These are phyloP conservation scores for Zelostemma sp. DNA, from an alignment of 1,140 invertebrate genomes.

Conservation along the genomic window DNA sequence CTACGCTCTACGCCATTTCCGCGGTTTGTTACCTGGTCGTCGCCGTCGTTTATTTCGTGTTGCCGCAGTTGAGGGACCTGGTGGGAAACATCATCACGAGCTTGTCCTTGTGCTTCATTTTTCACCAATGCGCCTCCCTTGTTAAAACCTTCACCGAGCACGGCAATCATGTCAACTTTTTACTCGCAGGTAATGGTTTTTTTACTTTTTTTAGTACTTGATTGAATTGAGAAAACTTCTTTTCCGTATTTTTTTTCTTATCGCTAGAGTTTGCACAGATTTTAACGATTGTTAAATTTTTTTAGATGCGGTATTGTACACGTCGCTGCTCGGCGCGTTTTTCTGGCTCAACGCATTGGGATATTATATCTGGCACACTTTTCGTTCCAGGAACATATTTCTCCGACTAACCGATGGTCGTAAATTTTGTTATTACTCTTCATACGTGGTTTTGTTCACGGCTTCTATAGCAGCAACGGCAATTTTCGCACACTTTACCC, in stretches of 20 bases:
- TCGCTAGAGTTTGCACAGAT: too few relatives aligned
- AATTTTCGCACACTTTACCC: conserved; percentile 83
- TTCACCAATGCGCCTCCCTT: conserved; percentile 81
- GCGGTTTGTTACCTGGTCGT: conserved; percentile 80
- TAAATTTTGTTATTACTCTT: conserved; percentile 88
- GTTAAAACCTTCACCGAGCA: conserved; percentile 84
- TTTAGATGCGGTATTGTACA: conserved; percentile 81
- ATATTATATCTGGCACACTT: conserved; percentile 89
- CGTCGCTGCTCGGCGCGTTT: conserved; percentile 81
- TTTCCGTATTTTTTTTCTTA: too few relatives aligned
- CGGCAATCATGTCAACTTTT: conserved; percentile 82
- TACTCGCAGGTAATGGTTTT: conserved; percentile 76
- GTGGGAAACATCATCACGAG: conserved; percentile 88
- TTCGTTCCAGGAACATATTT: conserved; percentile 86
- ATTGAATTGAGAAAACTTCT: too few relatives aligned
- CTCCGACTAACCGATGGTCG: conserved; percentile 83
- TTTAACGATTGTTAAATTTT: too few relatives aligned
- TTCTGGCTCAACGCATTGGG: conserved; percentile 88
- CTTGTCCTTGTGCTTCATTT: conserved; percentile 80
- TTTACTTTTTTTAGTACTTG: conserved; percentile 1
- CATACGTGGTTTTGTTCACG: conserved; percentile 83
- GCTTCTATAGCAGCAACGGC: conserved; percentile 77
- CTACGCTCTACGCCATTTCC: conserved; percentile 79
- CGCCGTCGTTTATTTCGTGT: conserved; percentile 84
- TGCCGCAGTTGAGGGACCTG: conserved; percentile 85